Percentiles rank a stretch among this genome's conserved stretches.
Evolutionary conservation across 2,797 vertebrate genomes (phyloP).

Genomic region (Danio tinwini): DNA sequence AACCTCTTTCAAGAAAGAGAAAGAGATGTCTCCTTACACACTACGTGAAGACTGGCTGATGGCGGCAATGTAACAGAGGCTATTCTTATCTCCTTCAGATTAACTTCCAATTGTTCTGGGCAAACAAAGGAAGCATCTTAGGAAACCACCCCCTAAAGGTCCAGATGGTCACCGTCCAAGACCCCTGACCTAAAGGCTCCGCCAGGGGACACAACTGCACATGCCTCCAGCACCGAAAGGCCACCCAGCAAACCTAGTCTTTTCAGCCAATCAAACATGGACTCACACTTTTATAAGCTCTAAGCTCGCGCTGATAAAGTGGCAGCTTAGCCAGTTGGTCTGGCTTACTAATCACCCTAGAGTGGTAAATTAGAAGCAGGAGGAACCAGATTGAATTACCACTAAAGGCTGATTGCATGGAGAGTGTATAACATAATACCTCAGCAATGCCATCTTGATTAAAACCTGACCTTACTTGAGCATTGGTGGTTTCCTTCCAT

Average conservation of each 20-base stretch:
- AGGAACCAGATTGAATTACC: constrained; percentile 40
- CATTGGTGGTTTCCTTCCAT: background rate
- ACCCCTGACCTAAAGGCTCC: constrained; percentile 84
- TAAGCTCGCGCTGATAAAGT: constrained; percentile 19
- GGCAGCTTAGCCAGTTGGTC: constrained; percentile 39
- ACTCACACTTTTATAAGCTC: constrained; percentile 29
- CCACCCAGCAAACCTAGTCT: constrained; percentile 68
- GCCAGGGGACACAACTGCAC: constrained; percentile 78
- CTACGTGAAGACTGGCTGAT: constrained; percentile 65
- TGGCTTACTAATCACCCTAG: constrained; percentile 26
- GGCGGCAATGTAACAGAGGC: constrained; percentile 76
- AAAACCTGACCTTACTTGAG: constrained; percentile 22
- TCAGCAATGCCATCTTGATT: constrained; percentile 24
- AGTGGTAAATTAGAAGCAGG: constrained; percentile 35
- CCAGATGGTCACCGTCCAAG: constrained; percentile 94
- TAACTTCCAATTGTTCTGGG: constrained; percentile 90
- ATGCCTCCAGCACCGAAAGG: constrained; percentile 65
- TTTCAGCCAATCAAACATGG: constrained; percentile 52
- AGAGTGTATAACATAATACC: constrained; percentile 23
- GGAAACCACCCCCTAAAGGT: constrained; percentile 83
- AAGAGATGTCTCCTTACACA: constrained; percentile 55
- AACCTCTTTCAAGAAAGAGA: constrained; percentile 42
- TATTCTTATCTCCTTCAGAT: constrained; percentile 88
- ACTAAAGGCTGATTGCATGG: constrained; percentile 26
- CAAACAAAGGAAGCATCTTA: constrained; percentile 91